Percentiles rank a stretch among this genome's conserved stretches.
Evolutionary conservation across 2,113 vertebrate species (phyloP).

Genomic region (Amphiprion ocellaris): DNA sequence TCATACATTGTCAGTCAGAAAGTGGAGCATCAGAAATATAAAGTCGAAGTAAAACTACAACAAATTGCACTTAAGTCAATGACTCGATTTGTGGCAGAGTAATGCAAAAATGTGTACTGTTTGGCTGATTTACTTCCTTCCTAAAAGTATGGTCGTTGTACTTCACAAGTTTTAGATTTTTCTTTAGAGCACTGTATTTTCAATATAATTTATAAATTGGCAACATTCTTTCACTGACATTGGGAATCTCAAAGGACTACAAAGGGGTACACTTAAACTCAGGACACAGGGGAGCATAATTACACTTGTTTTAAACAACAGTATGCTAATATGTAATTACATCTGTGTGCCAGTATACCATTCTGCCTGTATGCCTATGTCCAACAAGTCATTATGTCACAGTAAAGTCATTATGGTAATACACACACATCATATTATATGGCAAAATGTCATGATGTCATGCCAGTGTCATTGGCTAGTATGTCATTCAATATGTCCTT

Average conservation of each 20-base stretch:
- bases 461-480: background rate
- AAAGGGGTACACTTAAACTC: background rate
- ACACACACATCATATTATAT: conserved; percentile 1
- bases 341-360: background rate
- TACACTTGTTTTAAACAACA: conserved; percentile 1
- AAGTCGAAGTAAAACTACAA: conserved; percentile 11
- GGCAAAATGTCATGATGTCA: conserved; percentile 5
- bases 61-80: conserved; percentile 7
- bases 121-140: conserved; percentile 5
- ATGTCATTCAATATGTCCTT: conserved; percentile 21
- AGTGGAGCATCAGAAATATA: conserved; percentile 32
- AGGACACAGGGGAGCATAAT: background rate
- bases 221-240: too few species aligned
- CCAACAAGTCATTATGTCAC: conserved; percentile 3
- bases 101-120: background rate
- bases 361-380: background rate
- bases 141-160: background rate
- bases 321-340: background rate
- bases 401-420: conserved; percentile 12
- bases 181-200: too few species aligned
- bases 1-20: conserved; percentile 51
- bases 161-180: background rate
- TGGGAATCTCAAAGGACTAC: too few species aligned
- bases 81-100: conserved; percentile 25
- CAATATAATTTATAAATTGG: too few species aligned